These are phyloP conservation scores for Rhinolophus ferrumequinum DNA, from an alignment of 2,113 vertebrate species.

Conservation along the genomic window DNA sequence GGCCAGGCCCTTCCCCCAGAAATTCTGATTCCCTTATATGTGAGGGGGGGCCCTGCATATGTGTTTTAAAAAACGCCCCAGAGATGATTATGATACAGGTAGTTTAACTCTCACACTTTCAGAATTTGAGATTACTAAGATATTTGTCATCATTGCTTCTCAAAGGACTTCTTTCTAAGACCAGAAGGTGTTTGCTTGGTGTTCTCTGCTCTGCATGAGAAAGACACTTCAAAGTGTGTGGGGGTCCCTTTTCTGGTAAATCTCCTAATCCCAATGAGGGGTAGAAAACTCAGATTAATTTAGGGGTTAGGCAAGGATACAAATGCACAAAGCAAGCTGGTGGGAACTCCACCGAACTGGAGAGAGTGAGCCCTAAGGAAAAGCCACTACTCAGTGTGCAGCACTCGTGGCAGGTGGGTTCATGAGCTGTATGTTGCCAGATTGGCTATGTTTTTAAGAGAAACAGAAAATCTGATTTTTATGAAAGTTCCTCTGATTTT, in stretches of 20 bases:
- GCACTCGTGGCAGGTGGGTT: background rate
- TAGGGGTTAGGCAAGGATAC: background rate
- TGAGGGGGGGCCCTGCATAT: fast-evolving
- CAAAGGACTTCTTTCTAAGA: background rate
- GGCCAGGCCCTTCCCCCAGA: background rate
- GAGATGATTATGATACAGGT: background rate
- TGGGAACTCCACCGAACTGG: background rate
- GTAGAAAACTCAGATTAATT: background rate
- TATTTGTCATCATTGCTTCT: background rate
- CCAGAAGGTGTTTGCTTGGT: background rate
- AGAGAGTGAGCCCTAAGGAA: background rate
- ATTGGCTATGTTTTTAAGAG: background rate
- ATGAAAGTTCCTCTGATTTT: background rate
- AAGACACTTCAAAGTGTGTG: background rate
- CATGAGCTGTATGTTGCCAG: background rate
- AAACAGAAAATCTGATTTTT: constrained; percentile 37
- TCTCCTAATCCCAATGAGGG: background rate
- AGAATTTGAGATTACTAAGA: background rate
- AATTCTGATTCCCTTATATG: background rate
- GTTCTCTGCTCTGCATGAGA: background rate
- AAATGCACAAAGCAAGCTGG: background rate
- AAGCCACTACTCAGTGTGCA: background rate
- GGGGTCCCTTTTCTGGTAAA: background rate
- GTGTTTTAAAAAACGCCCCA: background rate
- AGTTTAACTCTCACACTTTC: background rate